phyloP scores from a whole-genome alignment of 2,113 vertebrate genomes.

The Pteruthius melanotis region DNA sequence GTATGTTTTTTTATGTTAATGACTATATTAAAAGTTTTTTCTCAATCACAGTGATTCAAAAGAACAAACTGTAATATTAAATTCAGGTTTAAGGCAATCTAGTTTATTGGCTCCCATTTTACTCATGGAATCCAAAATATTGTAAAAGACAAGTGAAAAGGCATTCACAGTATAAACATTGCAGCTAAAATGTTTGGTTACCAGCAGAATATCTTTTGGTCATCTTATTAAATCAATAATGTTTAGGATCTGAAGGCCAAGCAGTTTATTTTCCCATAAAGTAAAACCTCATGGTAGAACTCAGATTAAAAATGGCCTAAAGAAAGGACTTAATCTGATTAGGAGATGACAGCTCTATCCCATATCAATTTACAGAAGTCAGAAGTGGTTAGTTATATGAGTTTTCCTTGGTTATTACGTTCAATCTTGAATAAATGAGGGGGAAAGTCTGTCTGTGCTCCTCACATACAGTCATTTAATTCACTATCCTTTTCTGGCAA shows the following conservation, averaged over 20 bases:
- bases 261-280: constrained; percentile 14
- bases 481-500: constrained; percentile 18
- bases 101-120: background rate
- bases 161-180: background rate
- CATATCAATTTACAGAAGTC: constrained; percentile 49
- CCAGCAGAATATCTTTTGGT: background rate
- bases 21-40: background rate
- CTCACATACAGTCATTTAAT: constrained; percentile 44
- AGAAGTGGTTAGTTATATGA: constrained; percentile 37
- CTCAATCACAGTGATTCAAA: background rate
- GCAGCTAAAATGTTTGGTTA: background rate
- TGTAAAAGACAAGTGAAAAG: background rate
- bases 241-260: background rate
- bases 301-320: constrained; percentile 43
- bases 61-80: background rate
- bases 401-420: constrained; percentile 50
- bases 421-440: constrained; percentile 48
- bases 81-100: background rate
- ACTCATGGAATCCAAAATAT: background rate
- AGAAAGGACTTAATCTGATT: constrained; percentile 55
- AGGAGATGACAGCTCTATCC: constrained; percentile 49
- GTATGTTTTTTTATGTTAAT: background rate
- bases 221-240: background rate
- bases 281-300: constrained; percentile 1
- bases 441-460: constrained; percentile 8